A percentile compares a stretch with the other conserved stretches of the same genome.
These are phyloP conservation scores for Teinopalpus imperialis DNA, from an alignment of 2,888 invertebrate species.

Conservation along the genomic window DNA sequence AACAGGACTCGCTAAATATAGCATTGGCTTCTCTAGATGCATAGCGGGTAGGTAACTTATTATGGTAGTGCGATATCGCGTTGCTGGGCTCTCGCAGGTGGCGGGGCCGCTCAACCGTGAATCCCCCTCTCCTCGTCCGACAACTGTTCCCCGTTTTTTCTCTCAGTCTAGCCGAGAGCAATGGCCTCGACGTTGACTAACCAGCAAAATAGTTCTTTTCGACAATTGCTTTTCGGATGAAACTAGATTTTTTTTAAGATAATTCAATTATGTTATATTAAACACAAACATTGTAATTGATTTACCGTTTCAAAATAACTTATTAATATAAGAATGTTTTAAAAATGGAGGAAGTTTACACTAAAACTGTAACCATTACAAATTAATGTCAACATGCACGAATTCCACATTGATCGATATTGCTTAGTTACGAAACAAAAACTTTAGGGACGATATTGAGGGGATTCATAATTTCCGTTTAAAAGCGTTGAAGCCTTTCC, in stretches of 20 bases:
- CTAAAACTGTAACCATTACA: conserved; percentile 35
- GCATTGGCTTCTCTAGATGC: conserved; percentile 23
- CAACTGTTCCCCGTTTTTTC: conserved; percentile 73
- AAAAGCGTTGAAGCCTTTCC: conserved; percentile 49
- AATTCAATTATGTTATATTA: no score
- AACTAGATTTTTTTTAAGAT: no score
- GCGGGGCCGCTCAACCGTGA: conserved; percentile 71
- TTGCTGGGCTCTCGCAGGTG: conserved; percentile 57
- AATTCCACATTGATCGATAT: conserved; percentile 54
- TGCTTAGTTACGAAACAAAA: conserved; percentile 68
- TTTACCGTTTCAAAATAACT: no score
- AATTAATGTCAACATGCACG: conserved; percentile 16
- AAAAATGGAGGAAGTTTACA: conserved; percentile 13
- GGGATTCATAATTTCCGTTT: conserved; percentile 72
- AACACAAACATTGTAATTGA: no score
- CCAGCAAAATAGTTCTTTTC: conserved; percentile 29
- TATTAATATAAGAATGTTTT: background rate
- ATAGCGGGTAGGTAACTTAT: conserved; percentile 21
- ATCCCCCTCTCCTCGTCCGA: conserved; percentile 55
- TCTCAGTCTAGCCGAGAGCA: conserved; percentile 58
- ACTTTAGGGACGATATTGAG: conserved; percentile 52
- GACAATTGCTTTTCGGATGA: conserved; percentile 7
- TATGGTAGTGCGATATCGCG: conserved; percentile 41
- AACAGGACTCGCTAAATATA: conserved; percentile 22
- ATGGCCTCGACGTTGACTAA: conserved; percentile 46